Base-by-base conservation (phyloP, 2,888 invertebrate species). In the Drosophila niveifrons region DNA sequence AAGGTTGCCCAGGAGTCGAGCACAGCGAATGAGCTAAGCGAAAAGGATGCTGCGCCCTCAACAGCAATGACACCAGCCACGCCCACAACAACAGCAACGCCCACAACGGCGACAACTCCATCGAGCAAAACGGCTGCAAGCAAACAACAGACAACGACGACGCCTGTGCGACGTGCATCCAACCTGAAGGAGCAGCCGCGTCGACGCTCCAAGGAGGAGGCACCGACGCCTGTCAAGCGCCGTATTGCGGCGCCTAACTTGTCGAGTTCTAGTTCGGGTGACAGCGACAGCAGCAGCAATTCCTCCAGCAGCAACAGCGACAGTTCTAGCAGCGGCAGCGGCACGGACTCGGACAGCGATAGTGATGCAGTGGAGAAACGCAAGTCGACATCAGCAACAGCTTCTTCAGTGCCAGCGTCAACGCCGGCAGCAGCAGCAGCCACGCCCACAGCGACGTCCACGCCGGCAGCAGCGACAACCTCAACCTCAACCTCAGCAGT, bases 221-320 rank as follows among this genome's bases (percentile, higher is more conserved):
- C 36, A 1, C 55, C 66, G 11, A 72, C 78, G 50, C 72, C 78
- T 0, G 74, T 77, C 1, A 84, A 87, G 47, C 84, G 84, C 11
- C 87, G 87, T 17, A 68, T 79, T 6, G 87, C 86, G 4, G 81
- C 88, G 18, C 85, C 86, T 0, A 89, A 87, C 48, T 57, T 90
- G 11, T 78, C 83, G 9, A 91, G 90, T 36, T 90, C 91, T 7
- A 91, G 90, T 50, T 91, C 91, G 4, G 91, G 79, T 8, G 88
- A 90, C 51, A 91, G 88, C 53, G 83, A 82, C 56, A 88, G 79
- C 59, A 77, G 85, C 29, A 89, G 89, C 31, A 88, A 88, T 43
- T 61, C 89, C 64, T 59, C 75, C 50, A 80, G 77, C 71, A 86
- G 83, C 58, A 85, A 85, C 9, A 90, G 83, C 15, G 84, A 84